Evolutionary conservation across 2,888 invertebrate species (phyloP).

Genomic region (Meiosimyza decipiens): DNA sequence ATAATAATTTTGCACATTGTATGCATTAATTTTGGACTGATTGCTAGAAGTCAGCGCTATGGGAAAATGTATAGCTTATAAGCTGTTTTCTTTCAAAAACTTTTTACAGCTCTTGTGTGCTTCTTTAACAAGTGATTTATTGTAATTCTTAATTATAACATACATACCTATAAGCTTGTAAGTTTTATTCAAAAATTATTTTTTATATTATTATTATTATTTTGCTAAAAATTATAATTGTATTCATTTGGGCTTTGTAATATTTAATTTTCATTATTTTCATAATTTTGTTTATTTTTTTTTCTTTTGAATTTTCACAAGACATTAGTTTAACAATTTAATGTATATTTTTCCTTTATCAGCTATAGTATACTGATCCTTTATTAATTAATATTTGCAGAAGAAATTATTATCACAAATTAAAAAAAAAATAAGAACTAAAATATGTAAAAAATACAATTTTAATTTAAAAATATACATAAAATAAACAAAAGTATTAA

Average conservation of each 20-base stretch:
- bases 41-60: too few species aligned
- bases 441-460: conserved; percentile 31
- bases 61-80: too few species aligned
- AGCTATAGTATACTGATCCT: conserved; percentile 42
- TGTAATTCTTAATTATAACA: conserved; percentile 19
- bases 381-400: conserved; percentile 45
- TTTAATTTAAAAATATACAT: conserved; percentile 30
- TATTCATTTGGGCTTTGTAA: conserved; percentile 20
- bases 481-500: conserved; percentile 27
- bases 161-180: conserved; percentile 3
- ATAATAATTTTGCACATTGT: conserved; percentile 7
- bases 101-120: conserved; percentile 15
- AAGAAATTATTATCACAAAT: conserved; percentile 49
- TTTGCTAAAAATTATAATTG: conserved; percentile 5
- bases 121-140: conserved; percentile 32
- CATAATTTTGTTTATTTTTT: conserved; percentile 31
- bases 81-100: background rate
- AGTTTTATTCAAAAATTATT: conserved; percentile 26
- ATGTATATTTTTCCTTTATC: conserved; percentile 38
- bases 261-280: conserved; percentile 39
- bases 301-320: conserved; percentile 25
- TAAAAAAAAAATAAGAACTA: conserved; percentile 30
- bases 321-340: conserved; percentile 40
- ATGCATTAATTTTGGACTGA: conserved; percentile 7
- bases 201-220: conserved; percentile 32